Percentiles rank a stretch among this genome's conserved stretches.
Conservation (phyloP, 2,797 vertebrate species). For the Hydrocynus forskahlii region DNA sequence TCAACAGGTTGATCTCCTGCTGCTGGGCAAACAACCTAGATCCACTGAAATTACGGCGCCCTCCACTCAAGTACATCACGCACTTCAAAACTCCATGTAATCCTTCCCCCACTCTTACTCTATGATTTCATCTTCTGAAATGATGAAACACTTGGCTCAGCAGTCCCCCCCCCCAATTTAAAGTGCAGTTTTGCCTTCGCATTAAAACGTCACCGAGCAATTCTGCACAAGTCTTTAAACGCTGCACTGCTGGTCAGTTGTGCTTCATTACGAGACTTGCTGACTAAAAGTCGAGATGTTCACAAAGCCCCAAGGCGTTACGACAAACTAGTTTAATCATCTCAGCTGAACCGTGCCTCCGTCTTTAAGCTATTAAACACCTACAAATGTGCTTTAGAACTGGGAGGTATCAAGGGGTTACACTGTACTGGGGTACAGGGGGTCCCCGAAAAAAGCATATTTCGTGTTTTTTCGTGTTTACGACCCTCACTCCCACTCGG, state of each 20-base stretch:
- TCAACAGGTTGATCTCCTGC: constrained; percentile 7
- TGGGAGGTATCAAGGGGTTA: too few species aligned
- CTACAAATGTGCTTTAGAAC: neutral
- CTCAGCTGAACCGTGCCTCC: neutral
- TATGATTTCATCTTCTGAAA: neutral
- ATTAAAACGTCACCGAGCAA: constrained; percentile 12
- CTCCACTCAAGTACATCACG: neutral
- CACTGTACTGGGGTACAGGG: too few species aligned
- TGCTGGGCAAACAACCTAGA: neutral
- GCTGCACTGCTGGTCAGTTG: neutral
- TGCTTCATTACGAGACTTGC: too few species aligned
- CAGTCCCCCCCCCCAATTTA: neutral
- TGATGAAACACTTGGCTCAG: neutral
- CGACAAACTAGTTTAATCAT: neutral
- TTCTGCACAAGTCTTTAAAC: constrained; percentile 18
- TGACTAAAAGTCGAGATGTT: neutral
- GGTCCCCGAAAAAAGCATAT: too few species aligned
- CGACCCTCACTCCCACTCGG: too few species aligned
- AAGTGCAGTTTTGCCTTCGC: neutral
- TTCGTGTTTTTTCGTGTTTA: too few species aligned
- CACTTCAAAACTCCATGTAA: neutral
- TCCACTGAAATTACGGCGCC: neutral
- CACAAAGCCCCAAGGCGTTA: neutral
- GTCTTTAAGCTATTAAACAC: neutral
- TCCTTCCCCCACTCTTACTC: neutral